Evolutionary conservation across 1,140 invertebrate genomes (phyloP), one percentile per base, ranked within the genome.

Genomic region (Papilio dardanus): DNA sequence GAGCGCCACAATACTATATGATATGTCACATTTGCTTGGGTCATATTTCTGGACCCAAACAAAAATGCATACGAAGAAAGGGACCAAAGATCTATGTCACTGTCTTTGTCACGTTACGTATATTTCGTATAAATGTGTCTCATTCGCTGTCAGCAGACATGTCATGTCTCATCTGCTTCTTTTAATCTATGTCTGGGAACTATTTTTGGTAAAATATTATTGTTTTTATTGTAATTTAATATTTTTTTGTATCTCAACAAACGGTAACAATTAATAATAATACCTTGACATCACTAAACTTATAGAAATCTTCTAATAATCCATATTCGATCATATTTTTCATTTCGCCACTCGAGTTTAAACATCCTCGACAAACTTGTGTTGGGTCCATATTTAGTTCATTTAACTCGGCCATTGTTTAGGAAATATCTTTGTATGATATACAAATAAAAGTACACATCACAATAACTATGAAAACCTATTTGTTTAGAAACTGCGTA

Each of bases 261-360:
- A 50, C 10, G 6, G 62, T 40, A 7, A 66, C 0, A 74, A 40
- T 50, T n/a, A 76, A 74, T 62, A 21, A 58, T 75, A 21, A 19
- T 76, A 88, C 91, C 85, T 86, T 79, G 31, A 90, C 80, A 71
- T 87, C 83, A 3, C 89, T 89, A 28, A 83, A 77, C 37, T 76
- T 85, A n/a, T 76, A 83, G 69, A 89, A 93, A 69, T 90, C 88
- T 2, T 88, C 85, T 7, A 76, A 33, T 1, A 92, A 71, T 0
- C 87, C 88, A 86, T 87, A 88, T 74, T 91, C 86, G 6, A 81
- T 71, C 82, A 93, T 92, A 66, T 91, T 88, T 74, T 93, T 92
- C 87, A 93, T 89, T 77, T 88, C 84, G 0, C 85, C 83, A 1
- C 79, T 77, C 6, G 83, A 75, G 0, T 78, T 77, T 1, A 92